Evolutionary conservation across 1,140 invertebrate species (phyloP), one percentile per base, ranked within the genome.

Genomic region (Rhizoglyphus robini): DNA sequence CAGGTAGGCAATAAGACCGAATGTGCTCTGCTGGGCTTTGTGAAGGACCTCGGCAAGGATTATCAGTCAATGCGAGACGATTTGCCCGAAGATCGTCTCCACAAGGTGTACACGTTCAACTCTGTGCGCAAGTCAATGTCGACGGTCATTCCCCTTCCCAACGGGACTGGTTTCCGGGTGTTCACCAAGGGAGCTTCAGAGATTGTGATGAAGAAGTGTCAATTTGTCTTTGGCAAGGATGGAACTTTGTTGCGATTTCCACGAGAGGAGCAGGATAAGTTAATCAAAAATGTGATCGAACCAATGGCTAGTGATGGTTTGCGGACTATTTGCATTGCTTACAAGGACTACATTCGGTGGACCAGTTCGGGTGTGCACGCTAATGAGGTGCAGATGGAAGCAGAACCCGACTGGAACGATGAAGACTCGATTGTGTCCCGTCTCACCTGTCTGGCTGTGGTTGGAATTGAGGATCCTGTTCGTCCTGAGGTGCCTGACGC

Each of bases 1-100:
- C 94, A 99, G 82, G 85, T 99, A 63, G 96, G 96, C 65, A 99
- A 99, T 81, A 99, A 99, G 80, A 99, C 96, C 57, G 96, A 99
- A 79, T 99, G 96, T 81, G 84, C 92, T 58, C 81, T 99, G 64
- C 82, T 99, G 67, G 94, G 94, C 63, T 98, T 98, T 80, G 88
- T 98, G 38, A 73, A 87, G 68, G 87, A 83, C 60, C 76, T 98
- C 63, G 88, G 88, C 48, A 88, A 91, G 77, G 91, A 84, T 76
- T 97, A 97, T 80, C 88, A 96, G 74, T 82, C 83, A 5, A 82
- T 96, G 67, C 83, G 95, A 54, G 89, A 95, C 72, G 83, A 90
- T 73, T 69, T 76, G 25, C 87, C 95, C 20, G 95, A 98, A 80
- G 91, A 97, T 77, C 85, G 81, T 31, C 87, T 98, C 74, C 90